A percentile compares a stretch with the other conserved stretches of the same genome.
phyloP scores from a whole-genome alignment of 2,888 invertebrate species.

The Pinctada fucata region DNA sequence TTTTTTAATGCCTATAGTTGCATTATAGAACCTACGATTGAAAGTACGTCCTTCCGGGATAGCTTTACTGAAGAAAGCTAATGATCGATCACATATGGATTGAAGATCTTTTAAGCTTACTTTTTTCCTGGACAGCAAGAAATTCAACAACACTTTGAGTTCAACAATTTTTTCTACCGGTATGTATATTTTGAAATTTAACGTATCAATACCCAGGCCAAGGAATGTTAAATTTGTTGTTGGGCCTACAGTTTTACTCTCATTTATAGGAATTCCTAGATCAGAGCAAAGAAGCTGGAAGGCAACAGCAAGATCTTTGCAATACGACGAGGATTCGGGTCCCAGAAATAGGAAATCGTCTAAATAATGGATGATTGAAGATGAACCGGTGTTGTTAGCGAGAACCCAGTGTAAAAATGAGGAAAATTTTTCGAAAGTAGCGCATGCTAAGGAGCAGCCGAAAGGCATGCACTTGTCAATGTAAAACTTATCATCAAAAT shows the following conservation, averaged over 20 bases:
- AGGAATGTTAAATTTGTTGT: conserved; percentile 6
- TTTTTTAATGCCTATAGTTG: background rate
- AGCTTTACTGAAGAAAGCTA: conserved; percentile 3
- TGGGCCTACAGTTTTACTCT: conserved; percentile 8
- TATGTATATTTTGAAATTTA: background rate
- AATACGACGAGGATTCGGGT: background rate
- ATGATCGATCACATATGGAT: conserved; percentile 6
- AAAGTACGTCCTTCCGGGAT: background rate
- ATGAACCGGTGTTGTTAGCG: background rate
- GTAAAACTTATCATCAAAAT: background rate
- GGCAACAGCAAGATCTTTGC: background rate
- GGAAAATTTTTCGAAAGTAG: conserved; percentile 6
- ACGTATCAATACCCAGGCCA: conserved; percentile 2
- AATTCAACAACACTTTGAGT: background rate
- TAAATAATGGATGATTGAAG: background rate
- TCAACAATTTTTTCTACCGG: conserved; percentile 2
- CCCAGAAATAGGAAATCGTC: conserved; percentile 14
- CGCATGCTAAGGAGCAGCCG: conserved; percentile 23
- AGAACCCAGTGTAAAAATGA: conserved; percentile 10
- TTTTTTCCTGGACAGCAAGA: background rate
- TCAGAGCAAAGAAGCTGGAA: background rate
- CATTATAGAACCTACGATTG: background rate
- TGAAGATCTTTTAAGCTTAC: conserved; percentile 5
- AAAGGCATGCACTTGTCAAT: conserved; percentile 21
- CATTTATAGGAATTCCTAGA: conserved; percentile 4